Evolutionary conservation across 2,797 vertebrate genomes (phyloP), one percentile per base, ranked within the genome.

Genomic region (Ctenopoma kingsleyae): DNA sequence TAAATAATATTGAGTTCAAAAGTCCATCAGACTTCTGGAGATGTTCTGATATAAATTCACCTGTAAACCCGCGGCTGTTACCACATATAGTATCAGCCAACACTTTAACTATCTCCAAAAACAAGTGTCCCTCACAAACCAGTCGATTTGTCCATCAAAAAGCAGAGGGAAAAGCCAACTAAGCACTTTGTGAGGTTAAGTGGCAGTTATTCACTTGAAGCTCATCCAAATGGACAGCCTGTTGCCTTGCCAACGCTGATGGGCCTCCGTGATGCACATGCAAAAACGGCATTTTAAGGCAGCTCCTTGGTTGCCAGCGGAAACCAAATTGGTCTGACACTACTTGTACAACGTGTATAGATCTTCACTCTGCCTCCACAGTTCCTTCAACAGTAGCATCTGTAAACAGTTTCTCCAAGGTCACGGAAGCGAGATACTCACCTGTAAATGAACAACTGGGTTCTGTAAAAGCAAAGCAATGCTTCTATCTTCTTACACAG

Each of bases 141-240:
- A 68, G 71, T 62, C 74, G 47, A 67, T 82, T 83, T 86, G 71
- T 78, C 81, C 69, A 76, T 87, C 83, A 67, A 59, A 82, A 82
- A 59, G 46, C 44, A 12, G 47, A 76, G 70, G 60, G 58, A 79
- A 82, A 87, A 86, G 83, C 81, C 79, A 85, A 52, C 82, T 72
- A 83, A 89, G 86, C 82, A 90, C 85, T 91, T 89, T 86, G 85
- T 71, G 68, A 74, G 87, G 89, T 91, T 90, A 92, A 91, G 87
- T 88, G 89, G 87, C 84, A 87, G 84, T 91, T 88, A 89, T 85
- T 89, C 85, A 82, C 81, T 90, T 90, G 81, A 90, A 86, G 78
- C 84, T 78, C 82, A 86, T 86, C 88, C 87, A 91, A 91, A 91
- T 86, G 89, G 87, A 88, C 84, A 84, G 83, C 83, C 80, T 74